These are phyloP conservation scores for Eumerus sabulonum DNA, from an alignment of 2,888 invertebrate species.

Conservation along the genomic window DNA sequence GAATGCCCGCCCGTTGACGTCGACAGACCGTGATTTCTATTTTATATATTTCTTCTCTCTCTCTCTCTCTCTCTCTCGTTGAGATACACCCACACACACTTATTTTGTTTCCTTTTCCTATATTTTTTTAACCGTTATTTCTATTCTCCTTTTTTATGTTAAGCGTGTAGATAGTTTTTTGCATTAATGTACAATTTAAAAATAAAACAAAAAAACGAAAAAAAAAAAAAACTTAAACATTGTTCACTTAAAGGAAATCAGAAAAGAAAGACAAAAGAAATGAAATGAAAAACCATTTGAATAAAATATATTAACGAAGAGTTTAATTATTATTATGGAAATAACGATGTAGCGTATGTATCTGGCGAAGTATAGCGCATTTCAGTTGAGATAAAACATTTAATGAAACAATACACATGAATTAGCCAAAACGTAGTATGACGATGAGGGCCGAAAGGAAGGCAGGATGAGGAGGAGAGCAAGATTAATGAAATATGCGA, in stretches of 20 bases:
- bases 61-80: slow-evolving; percentile 12
- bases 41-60: slow-evolving; percentile 3
- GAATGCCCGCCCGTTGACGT: too few species aligned
- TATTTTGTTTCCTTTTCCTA: slow-evolving; percentile 23
- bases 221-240: slow-evolving; percentile 33
- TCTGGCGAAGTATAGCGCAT: slow-evolving; percentile 17
- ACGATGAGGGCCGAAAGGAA: neutral
- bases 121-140: slow-evolving; percentile 36
- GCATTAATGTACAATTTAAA: slow-evolving; percentile 54
- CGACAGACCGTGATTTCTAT: neutral
- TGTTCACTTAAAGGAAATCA: slow-evolving; percentile 35
- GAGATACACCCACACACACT: too few species aligned
- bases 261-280: neutral
- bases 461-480: neutral
- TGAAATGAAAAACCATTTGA: slow-evolving; percentile 35
- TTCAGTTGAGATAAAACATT: slow-evolving; percentile 25
- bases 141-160: slow-evolving; percentile 44
- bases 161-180: slow-evolving; percentile 63
- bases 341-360: slow-evolving; percentile 13
- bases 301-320: slow-evolving; percentile 23
- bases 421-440: slow-evolving; percentile 54
- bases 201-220: slow-evolving; percentile 15
- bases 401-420: slow-evolving; percentile 9
- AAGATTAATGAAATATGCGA: slow-evolving; percentile 29
- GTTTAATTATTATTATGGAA: slow-evolving; percentile 30